phyloP scores from a whole-genome alignment of 64 coral and sea anemone species.

The Stichodactyla mertensii region DNA sequence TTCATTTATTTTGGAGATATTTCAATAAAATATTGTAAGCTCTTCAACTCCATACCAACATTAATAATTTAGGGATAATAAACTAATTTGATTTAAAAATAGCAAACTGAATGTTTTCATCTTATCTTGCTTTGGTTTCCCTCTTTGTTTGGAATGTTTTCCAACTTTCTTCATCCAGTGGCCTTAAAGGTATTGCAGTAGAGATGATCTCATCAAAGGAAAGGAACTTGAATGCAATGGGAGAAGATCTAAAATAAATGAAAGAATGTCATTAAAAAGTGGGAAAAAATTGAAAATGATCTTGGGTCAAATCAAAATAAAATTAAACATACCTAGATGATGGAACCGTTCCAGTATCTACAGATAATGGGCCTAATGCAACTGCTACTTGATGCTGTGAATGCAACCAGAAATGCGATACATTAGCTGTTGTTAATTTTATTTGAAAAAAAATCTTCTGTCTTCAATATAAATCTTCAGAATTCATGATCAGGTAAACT shows the following conservation, averaged over 20 bases:
- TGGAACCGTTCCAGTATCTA: neutral
- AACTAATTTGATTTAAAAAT: no score
- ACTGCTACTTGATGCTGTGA: constrained; percentile 77
- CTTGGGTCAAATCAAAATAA: neutral
- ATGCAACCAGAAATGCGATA: neutral
- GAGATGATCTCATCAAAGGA: constrained; percentile 34
- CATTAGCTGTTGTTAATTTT: neutral
- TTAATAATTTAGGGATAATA: no score
- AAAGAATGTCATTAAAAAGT: neutral
- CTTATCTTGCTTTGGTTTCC: constrained; percentile 23
- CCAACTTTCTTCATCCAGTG: constrained; percentile 16
- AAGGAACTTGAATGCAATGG: constrained; percentile 6
- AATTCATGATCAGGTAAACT: neutral
- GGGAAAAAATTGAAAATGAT: neutral
- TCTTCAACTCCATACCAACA: no score
- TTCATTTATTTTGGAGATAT: no score
- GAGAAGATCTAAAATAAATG: neutral
- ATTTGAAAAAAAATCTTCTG: neutral
- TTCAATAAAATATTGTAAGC: no score
- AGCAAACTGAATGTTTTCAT: neutral
- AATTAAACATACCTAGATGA: neutral
- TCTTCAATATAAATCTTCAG: neutral
- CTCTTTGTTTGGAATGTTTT: constrained; percentile 23
- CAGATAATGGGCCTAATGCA: constrained; percentile 50
- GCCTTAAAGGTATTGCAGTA: constrained; percentile 1